These are phyloP conservation scores for Rhabdornis inornatus DNA, from an alignment of 2,113 vertebrate species.

Conservation along the genomic window DNA sequence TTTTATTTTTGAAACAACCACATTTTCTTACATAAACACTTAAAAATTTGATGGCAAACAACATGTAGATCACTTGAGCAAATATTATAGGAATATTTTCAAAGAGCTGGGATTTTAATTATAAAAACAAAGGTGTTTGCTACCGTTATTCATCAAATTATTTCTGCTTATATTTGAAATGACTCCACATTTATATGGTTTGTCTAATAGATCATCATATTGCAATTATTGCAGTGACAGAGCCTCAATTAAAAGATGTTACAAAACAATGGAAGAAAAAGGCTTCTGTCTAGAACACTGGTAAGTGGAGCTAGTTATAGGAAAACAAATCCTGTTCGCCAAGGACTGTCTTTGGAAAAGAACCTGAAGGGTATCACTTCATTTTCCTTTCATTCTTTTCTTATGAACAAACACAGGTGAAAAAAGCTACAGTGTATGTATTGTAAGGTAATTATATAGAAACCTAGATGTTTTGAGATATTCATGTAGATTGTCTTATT, in stretches of 20 bases:
- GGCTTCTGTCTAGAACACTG: not conserved
- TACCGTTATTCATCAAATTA: not conserved
- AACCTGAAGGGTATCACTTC: not conserved
- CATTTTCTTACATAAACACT: not conserved
- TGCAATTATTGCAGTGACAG: not conserved
- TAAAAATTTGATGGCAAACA: not conserved
- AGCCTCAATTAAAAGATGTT: not conserved
- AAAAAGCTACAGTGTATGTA: not conserved
- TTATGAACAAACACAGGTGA: not conserved
- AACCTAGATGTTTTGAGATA: not conserved
- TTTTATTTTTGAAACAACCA: not conserved
- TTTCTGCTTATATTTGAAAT: not conserved
- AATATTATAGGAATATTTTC: not conserved
- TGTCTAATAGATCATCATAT: not conserved
- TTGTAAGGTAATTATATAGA: not conserved
- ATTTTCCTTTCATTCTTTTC: not conserved
- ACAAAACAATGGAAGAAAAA: not conserved
- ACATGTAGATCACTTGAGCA: not conserved
- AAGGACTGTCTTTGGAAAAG: not conserved
- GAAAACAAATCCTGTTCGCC: not conserved
- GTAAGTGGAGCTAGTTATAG: not conserved
- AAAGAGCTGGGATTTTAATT: not conserved
- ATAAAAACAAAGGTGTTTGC: not conserved
- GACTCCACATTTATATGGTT: not conserved
- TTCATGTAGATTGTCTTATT: not conserved